Evolutionary conservation across 92 coral and sea anemone genomes (phyloP).

Genomic region (Chrysogorgia sp.): DNA sequence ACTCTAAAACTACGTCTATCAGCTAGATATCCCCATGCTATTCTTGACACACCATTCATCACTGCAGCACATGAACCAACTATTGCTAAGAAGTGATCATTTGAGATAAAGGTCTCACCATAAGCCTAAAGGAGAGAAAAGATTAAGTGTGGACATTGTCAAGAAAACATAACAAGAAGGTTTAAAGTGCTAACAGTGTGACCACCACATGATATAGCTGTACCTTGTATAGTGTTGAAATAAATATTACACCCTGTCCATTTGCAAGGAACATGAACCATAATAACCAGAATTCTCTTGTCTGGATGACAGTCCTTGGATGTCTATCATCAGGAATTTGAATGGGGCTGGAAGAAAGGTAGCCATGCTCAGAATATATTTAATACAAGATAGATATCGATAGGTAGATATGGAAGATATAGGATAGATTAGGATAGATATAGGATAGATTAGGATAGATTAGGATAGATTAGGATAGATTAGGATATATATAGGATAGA

Average conservation of each 20-base stretch:
- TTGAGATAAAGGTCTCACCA: constrained; percentile 7
- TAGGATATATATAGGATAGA: too few species aligned
- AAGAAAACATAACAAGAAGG: neutral
- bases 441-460: too few species aligned
- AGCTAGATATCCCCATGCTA: constrained; percentile 8
- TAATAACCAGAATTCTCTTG: constrained; percentile 24
- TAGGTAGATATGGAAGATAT: neutral
- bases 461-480: too few species aligned
- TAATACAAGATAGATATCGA: neutral
- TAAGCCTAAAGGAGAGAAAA: neutral
- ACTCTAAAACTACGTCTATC: constrained; percentile 5
- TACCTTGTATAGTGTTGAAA: constrained; percentile 21
- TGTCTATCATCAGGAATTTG: neutral
- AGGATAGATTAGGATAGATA: neutral
- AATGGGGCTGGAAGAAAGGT: neutral
- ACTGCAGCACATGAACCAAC: constrained; percentile 8
- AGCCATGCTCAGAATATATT: neutral
- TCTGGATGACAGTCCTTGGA: neutral
- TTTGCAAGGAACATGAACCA: constrained; percentile 38
- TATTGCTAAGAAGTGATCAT: neutral
- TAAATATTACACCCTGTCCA: neutral
- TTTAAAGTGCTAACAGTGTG: too few species aligned
- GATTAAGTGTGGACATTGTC: neutral
- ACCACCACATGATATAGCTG: neutral
- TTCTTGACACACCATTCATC: neutral